These are phyloP conservation scores for Leptoteleia sp. DNA, from an alignment of 1,140 invertebrate species.

Conservation along the genomic window DNA sequence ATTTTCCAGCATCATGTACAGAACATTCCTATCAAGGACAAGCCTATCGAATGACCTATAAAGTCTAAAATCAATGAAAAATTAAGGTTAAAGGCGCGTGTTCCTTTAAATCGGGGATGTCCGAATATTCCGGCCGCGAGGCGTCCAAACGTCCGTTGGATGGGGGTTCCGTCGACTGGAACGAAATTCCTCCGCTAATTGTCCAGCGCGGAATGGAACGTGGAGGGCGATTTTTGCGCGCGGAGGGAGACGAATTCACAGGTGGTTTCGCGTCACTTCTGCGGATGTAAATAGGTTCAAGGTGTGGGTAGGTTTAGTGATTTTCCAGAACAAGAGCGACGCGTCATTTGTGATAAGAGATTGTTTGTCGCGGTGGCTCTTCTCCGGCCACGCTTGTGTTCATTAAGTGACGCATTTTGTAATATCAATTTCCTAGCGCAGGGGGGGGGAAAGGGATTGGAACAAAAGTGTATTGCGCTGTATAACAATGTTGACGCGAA, in stretches of 20 bases:
- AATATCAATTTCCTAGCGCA: too few species aligned
- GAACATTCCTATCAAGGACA: conserved; percentile 55
- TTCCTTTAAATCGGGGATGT: conserved; percentile 42
- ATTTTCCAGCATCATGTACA: conserved; percentile 49
- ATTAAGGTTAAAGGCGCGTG: conserved; percentile 53
- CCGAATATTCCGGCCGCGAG: conserved; percentile 11
- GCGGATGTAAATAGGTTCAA: conserved; percentile 20
- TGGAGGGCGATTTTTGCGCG: background rate
- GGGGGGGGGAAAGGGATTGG: too few species aligned
- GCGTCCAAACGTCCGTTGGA: too few species aligned
- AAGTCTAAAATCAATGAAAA: conserved; percentile 65
- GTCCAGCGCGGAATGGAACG: too few species aligned
- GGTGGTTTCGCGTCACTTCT: conserved; percentile 11
- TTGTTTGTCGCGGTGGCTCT: background rate
- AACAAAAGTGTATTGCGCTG: too few species aligned
- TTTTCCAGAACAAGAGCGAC: conserved; percentile 17
- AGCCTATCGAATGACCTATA: conserved; percentile 64
- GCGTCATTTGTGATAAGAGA: conserved; percentile 5
- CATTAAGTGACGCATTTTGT: background rate
- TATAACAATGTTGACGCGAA: too few species aligned
- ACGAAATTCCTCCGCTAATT: too few species aligned
- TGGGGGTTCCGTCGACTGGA: too few species aligned
- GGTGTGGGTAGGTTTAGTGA: conserved; percentile 9
- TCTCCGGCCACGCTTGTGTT: background rate
- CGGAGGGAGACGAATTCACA: conserved; percentile 1